Conservation (phyloP, 2,888 invertebrate genomes). For the Drosophila siamana region DNA sequence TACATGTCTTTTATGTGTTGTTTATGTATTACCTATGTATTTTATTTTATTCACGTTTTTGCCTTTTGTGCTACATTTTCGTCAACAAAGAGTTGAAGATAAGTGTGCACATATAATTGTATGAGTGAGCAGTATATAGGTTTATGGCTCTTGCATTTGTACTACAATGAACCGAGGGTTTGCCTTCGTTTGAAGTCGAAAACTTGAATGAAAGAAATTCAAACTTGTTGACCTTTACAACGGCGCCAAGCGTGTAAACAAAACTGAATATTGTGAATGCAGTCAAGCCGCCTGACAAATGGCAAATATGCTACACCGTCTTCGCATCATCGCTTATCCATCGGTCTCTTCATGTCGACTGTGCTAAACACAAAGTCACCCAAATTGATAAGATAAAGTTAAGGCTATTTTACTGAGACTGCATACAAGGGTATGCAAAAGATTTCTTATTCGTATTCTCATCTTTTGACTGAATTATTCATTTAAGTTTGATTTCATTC, state of each 20-base stretch:
- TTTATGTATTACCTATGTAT: conserved; percentile 9
- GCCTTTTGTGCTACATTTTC: conserved; percentile 57
- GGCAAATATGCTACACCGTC: conserved; percentile 5
- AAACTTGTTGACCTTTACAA: conserved; percentile 73
- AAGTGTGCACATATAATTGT: conserved; percentile 17
- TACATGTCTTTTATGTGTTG: conserved; percentile 21
- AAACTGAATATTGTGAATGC: conserved; percentile 44
- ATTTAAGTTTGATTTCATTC: conserved; percentile 8
- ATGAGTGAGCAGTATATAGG: conserved; percentile 33
- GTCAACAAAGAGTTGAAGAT: conserved; percentile 45
- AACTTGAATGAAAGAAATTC: conserved; percentile 37
- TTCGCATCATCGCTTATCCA: conserved; percentile 12
- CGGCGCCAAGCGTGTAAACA: conserved; percentile 55
- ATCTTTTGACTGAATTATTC: conserved; percentile 15
- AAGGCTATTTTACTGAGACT: neutral
- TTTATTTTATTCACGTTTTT: conserved; percentile 48
- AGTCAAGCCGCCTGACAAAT: conserved; percentile 41
- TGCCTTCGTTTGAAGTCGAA: conserved; percentile 46
- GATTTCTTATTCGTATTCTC: conserved; percentile 1
- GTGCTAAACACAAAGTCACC: neutral
- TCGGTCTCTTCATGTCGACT: conserved; percentile 1
- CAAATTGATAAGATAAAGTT: conserved; percentile 29
- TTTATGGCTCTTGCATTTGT: conserved; percentile 56
- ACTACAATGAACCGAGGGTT: conserved; percentile 59
- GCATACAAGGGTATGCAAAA: neutral